Evolutionary conservation across 2,113 vertebrate species (phyloP).

Genomic region (Elanus axillaris): DNA sequence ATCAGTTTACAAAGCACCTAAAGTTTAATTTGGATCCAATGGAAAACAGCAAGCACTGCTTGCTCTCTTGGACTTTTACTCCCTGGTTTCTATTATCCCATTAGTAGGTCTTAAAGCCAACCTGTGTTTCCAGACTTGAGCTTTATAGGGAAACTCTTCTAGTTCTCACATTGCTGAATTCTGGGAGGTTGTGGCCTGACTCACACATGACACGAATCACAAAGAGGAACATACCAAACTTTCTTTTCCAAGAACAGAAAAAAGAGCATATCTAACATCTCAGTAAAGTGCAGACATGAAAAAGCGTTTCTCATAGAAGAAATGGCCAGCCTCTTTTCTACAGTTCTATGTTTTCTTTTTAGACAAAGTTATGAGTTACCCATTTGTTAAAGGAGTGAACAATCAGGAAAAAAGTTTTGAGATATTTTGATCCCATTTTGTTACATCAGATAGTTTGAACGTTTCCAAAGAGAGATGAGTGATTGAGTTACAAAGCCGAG

Average conservation of each 20-base stretch:
- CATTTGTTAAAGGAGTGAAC: not conserved
- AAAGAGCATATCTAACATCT: not conserved
- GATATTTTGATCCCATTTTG: not conserved
- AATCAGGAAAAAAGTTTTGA: not conserved
- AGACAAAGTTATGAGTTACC: not conserved
- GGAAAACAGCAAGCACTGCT: not conserved
- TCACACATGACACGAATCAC: not conserved
- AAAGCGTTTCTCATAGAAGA: not conserved
- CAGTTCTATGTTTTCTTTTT: not conserved
- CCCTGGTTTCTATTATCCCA: not conserved
- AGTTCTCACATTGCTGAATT: not conserved
- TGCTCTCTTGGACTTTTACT: not conserved
- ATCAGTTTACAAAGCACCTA: not conserved
- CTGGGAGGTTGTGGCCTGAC: not conserved
- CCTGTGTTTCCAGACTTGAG: not conserved
- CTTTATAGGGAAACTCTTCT: not conserved
- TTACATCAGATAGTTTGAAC: not conserved
- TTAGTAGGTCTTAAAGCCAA: not conserved
- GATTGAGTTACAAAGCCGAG: not conserved
- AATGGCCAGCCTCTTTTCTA: not conserved
- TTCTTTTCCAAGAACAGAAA: not conserved
- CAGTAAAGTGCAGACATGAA: not conserved
- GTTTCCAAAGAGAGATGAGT: not conserved
- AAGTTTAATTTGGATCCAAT: not conserved
- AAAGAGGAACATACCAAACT: not conserved